A percentile compares a stretch with the other conserved stretches of the same genome.
Conservation (phyloP, 30 jellyfish, hydroid and myxozoan genomes). For the Hydractinia symbiolongicarpus region DNA sequence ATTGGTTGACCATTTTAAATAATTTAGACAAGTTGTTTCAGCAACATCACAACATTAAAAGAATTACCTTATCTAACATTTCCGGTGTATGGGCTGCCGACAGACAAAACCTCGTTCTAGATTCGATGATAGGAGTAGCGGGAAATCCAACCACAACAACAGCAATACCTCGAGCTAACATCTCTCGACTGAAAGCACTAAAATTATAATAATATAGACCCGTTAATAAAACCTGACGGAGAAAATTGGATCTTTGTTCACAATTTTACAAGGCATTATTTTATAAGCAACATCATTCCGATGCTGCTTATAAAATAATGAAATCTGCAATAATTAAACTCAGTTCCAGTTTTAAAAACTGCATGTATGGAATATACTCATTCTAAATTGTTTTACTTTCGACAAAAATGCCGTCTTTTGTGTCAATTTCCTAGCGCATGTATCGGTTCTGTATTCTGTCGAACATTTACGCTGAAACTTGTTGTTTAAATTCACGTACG, state of each 20-base stretch:
- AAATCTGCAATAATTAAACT: no score
- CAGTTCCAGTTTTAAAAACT: no score
- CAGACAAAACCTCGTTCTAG: conserved; percentile 93
- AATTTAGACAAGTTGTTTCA: no score
- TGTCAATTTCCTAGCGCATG: no score
- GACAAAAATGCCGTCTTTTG: no score
- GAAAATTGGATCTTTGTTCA: neutral
- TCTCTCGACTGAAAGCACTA: conserved; percentile 96
- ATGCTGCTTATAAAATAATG: conserved; percentile 2
- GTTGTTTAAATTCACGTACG: no score
- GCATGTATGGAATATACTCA: no score
- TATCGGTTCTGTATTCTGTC: neutral
- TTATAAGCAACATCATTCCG: neutral
- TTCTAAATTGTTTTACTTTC: no score
- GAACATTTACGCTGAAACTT: neutral
- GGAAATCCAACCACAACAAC: conserved; percentile 99
- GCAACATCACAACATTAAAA: neutral
- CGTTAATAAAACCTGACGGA: neutral
- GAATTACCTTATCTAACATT: conserved; percentile 77
- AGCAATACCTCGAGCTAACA: conserved; percentile 82
- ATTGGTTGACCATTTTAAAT: no score
- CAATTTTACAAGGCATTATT: neutral
- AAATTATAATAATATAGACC: neutral
- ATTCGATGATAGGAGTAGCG: conserved; percentile 95
- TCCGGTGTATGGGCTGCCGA: conserved; percentile 97